phyloP scores from a whole-genome alignment of 2,888 invertebrate species.

The Nowickia ferox region DNA sequence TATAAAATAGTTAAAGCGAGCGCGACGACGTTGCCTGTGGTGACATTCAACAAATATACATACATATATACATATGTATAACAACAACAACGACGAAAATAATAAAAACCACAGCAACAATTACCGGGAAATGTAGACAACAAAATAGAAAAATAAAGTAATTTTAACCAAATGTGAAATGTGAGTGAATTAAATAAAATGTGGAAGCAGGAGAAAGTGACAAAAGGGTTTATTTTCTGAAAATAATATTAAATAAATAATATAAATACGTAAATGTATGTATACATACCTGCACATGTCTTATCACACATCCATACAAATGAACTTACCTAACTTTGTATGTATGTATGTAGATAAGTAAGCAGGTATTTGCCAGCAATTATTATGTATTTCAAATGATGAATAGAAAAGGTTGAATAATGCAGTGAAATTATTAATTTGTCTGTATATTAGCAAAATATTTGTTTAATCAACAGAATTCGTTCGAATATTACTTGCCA shows the following conservation, averaged over 20 bases:
- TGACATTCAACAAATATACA: conserved; percentile 69
- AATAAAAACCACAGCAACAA: conserved; percentile 64
- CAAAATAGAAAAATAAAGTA: conserved; percentile 34
- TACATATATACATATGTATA: background rate
- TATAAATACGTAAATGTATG: background rate
- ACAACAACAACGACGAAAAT: conserved; percentile 39
- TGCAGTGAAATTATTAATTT: background rate
- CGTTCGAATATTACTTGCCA: no score
- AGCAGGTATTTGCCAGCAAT: no score
- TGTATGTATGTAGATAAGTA: background rate
- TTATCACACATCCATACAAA: background rate
- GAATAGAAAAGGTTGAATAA: background rate
- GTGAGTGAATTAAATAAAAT: conserved; percentile 46
- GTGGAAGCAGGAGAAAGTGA: background rate
- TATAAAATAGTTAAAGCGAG: conserved; percentile 9
- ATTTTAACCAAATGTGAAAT: conserved; percentile 47
- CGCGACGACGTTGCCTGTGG: conserved; percentile 60
- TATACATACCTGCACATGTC: background rate
- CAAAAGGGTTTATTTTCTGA: background rate
- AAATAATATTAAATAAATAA: background rate
- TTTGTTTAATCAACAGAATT: background rate
- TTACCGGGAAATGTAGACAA: conserved; percentile 67
- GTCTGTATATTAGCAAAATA: background rate
- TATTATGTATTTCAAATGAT: no score
- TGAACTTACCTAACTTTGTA: background rate